A percentile compares a stretch with the other conserved stretches of the same genome.
These are phyloP conservation scores for Chelonus formosanus DNA, from an alignment of 2,888 invertebrate genomes.

Conservation along the genomic window DNA sequence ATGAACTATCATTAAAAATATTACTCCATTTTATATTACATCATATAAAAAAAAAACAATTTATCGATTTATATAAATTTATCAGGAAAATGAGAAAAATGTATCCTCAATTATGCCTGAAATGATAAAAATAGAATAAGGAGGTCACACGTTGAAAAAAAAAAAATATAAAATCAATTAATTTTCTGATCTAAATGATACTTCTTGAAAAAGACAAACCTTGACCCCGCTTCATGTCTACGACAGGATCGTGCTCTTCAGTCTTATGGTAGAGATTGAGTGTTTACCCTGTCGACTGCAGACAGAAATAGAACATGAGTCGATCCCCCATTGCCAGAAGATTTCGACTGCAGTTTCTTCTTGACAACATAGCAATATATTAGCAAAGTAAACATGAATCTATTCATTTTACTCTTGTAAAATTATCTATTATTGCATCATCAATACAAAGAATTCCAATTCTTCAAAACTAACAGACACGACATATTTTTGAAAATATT, in stretches of 20 bases:
- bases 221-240: conserved; percentile 51
- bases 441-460: background rate
- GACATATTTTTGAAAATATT: no score
- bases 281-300: conserved; percentile 48
- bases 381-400: conserved; percentile 17
- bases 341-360: conserved; percentile 18
- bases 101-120: no score
- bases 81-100: no score
- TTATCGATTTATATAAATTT: no score
- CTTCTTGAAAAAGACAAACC: conserved; percentile 40
- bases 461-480: no score
- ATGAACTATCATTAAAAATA: no score
- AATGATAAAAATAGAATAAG: no score
- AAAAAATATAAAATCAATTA: no score
- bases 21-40: no score
- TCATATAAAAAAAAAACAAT: no score
- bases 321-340: conserved; percentile 36
- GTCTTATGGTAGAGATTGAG: background rate
- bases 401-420: background rate
- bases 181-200: no score
- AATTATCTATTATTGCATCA: background rate
- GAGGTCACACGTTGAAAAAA: no score
- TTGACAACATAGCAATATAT: conserved; percentile 17
- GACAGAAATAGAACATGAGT: conserved; percentile 52
- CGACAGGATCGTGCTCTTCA: conserved; percentile 50